Conservation (phyloP, 2,797 vertebrate species). For the Cetoscarus ocellatus region DNA sequence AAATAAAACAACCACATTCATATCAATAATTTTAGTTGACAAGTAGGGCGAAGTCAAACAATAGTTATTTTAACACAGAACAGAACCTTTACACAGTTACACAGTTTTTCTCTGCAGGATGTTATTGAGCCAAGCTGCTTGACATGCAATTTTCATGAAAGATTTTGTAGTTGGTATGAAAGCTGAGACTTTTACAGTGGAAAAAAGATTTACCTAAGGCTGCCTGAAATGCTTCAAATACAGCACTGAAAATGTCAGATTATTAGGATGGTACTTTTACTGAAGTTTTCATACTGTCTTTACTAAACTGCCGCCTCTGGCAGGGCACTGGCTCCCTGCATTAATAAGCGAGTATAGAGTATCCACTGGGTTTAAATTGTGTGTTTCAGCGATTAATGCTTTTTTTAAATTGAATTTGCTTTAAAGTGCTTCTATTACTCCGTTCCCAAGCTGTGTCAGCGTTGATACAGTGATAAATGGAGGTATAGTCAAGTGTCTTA, state of each 20-base stretch:
- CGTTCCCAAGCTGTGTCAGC: not conserved
- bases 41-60: too few species aligned
- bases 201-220: not conserved
- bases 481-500: constrained; percentile 1
- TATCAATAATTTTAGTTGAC: too few species aligned
- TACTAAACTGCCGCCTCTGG: not conserved
- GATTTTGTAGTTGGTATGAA: not conserved
- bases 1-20: not conserved
- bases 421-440: constrained; percentile 8
- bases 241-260: not conserved
- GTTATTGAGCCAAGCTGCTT: not conserved
- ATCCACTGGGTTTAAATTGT: constrained; percentile 26
- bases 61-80: too few species aligned
- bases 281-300: not conserved
- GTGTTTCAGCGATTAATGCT: constrained; percentile 24
- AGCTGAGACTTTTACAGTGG: not conserved
- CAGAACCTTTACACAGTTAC: not conserved
- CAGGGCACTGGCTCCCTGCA: not conserved
- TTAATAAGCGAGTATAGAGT: constrained; percentile 37
- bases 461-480: constrained; percentile 23
- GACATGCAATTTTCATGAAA: not conserved
- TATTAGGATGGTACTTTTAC: not conserved
- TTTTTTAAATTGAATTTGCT: constrained; percentile 31
- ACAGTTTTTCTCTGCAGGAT: constrained; percentile 9
- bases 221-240: not conserved